A percentile compares a stretch with the other conserved stretches of the same genome.
Evolutionary conservation across 2,888 invertebrate species (phyloP).

Genomic region (Crossocerus cetratus): DNA sequence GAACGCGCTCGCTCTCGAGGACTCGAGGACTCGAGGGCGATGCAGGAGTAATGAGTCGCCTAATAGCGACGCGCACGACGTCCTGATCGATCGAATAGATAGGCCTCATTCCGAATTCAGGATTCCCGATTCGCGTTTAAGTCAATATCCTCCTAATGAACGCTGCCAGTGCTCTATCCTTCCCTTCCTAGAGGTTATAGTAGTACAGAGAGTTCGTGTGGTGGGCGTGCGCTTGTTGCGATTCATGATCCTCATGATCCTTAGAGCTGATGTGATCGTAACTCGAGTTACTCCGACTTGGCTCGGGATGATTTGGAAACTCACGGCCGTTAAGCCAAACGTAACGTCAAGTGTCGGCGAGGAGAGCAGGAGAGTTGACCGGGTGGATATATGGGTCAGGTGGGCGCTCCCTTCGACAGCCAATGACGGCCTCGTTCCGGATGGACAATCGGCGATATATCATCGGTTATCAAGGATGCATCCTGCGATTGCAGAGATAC

Average conservation of each 20-base stretch:
- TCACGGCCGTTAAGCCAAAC: neutral
- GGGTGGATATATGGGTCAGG: constrained; percentile 31
- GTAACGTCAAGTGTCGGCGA: constrained; percentile 24
- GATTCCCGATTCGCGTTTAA: neutral
- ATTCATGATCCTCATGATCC: no score
- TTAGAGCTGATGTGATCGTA: no score
- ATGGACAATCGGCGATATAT: constrained; percentile 45
- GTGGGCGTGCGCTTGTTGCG: no score
- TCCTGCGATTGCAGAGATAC: constrained; percentile 40
- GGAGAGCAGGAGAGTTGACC: constrained; percentile 15
- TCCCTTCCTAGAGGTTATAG: neutral
- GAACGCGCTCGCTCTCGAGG: no score
- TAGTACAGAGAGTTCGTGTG: neutral
- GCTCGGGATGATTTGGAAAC: no score
- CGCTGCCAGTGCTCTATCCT: neutral
- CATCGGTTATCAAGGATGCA: constrained; percentile 42
- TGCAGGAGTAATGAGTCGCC: constrained; percentile 42
- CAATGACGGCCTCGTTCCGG: constrained; percentile 25
- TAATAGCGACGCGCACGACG: constrained; percentile 39
- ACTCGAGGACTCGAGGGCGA: constrained; percentile 10
- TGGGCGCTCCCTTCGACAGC: constrained; percentile 5
- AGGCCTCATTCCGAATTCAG: constrained; percentile 27
- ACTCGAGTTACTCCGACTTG: no score
- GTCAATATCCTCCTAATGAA: neutral
- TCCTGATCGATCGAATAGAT: constrained; percentile 38